Evolutionary conservation across 2,797 vertebrate genomes (phyloP).

Genomic region (Phataginus tetradactyla): DNA sequence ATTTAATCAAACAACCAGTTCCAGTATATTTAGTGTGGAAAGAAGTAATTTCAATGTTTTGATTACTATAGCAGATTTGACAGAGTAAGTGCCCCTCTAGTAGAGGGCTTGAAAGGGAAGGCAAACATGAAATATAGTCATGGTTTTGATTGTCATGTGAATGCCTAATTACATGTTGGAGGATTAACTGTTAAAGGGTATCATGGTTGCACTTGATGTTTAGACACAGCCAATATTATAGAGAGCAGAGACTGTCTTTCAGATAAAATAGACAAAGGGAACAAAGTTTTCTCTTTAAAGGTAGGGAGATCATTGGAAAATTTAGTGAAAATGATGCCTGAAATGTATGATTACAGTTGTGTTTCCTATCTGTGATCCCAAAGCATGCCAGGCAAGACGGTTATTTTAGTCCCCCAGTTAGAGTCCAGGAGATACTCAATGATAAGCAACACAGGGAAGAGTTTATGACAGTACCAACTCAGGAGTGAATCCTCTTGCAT

Average conservation of each 20-base stretch:
- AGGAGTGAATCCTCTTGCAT: background rate
- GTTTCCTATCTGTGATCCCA: background rate
- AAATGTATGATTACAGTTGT: background rate
- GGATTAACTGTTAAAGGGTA: slow-evolving; percentile 88
- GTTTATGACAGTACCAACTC: background rate
- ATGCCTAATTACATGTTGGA: slow-evolving; percentile 95
- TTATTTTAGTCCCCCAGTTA: background rate
- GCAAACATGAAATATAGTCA: slow-evolving; percentile 98
- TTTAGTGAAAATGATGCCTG: background rate
- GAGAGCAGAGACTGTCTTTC: slow-evolving; percentile 78
- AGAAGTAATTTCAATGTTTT: slow-evolving; percentile 99
- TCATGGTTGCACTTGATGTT: slow-evolving; percentile 82
- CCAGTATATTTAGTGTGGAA: slow-evolving; percentile 94
- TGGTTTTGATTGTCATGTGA: slow-evolving; percentile 94
- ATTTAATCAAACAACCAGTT: slow-evolving; percentile 98
- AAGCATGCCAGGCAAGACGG: too few relatives aligned
- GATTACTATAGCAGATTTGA: slow-evolving; percentile 98
- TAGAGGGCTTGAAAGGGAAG: slow-evolving; percentile 96
- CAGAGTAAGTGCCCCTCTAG: slow-evolving; percentile 98
- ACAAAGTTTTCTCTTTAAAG: slow-evolving; percentile 68
- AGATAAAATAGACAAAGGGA: slow-evolving; percentile 70
- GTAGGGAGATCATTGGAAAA: background rate
- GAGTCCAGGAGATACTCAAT: background rate
- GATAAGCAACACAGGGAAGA: background rate
- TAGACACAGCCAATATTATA: slow-evolving; percentile 83